Evolutionary conservation across 2,797 vertebrate species (phyloP), one percentile per base, ranked within the genome.

Genomic region (Sebastes iracundus): DNA sequence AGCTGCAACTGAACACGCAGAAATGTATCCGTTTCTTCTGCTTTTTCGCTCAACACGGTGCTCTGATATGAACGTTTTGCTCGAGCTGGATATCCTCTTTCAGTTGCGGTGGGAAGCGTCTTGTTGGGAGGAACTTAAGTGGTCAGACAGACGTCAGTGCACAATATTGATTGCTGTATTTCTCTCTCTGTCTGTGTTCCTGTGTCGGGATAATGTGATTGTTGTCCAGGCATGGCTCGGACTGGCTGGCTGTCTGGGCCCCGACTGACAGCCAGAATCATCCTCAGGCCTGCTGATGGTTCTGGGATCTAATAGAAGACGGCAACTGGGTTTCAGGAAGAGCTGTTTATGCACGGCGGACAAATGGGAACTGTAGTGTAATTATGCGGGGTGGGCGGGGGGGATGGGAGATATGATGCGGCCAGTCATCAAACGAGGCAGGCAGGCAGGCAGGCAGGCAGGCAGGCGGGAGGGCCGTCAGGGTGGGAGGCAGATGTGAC

Each of bases 281-380:
- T 93, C 87, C 81, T 87, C 86, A 75, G 86, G 81, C 63, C 85
- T 32, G 79, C 80, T 90, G 93, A 93, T 95, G 91, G 85, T 93
- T 93, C 92, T 93, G 90, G 90, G 90, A 94, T 95, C 92, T 94
- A 95, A 94, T 95, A 92, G 89, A 91, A 93, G 85, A 80, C 77
- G 86, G 90, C 83, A 49, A 82, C 82, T 65, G 87, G 79, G 82
- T 92, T 94, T 94, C 91, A 92, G 93, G 92, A 94, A 93, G 82
- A 91, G 88, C 89, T 92, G 90, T 88, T 94, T 92, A 93, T 90
- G 82, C 82, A 66, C 74, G 25, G 76, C 7, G 75, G 90, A 92
- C 90, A 93, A 94, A 94, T 94, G 88, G 90, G 84, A 92, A 75
- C 79, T 89, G 77, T 83, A 79, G 90, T 89, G 84, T 89, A 92